Evolutionary conservation across 2,888 invertebrate species (phyloP).

Genomic region (Pristionchus exspectatus): DNA sequence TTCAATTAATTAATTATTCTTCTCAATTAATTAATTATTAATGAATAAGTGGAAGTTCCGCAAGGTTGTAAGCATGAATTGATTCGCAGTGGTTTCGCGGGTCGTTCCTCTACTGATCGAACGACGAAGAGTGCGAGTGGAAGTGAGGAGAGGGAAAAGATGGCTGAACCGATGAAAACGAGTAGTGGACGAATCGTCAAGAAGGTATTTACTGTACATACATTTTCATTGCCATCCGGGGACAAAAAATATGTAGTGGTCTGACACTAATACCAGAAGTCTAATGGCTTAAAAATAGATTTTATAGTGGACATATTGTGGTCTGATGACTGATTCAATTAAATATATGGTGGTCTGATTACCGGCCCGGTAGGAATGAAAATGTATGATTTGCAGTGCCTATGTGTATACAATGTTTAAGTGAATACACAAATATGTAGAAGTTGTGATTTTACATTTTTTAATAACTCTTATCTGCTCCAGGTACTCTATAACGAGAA

Average conservation of each 20-base stretch:
- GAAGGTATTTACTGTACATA: slow-evolving; percentile 60
- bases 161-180: slow-evolving; percentile 57
- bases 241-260: too few relatives aligned
- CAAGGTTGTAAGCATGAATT: not conserved
- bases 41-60: not conserved
- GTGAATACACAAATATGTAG: not conserved
- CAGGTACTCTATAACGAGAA: slow-evolving; percentile 55
- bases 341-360: too few relatives aligned
- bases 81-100: not conserved
- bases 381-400: not conserved
- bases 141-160: slow-evolving; percentile 4
- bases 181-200: slow-evolving; percentile 66
- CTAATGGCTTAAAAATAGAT: not conserved
- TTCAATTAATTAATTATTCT: not conserved
- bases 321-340: not conserved
- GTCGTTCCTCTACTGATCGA: slow-evolving; percentile 21
- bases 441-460: not conserved
- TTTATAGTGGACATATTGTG: too few relatives aligned
- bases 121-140: slow-evolving; percentile 36
- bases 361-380: too few relatives aligned
- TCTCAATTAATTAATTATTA: not conserved
- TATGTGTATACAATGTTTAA: not conserved
- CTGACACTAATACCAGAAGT: not conserved
- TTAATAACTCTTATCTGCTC: not conserved
- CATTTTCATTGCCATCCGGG: too few relatives aligned